Conservation (phyloP, 1,140 invertebrate genomes). For the Metopolophium dirhodum region DNA sequence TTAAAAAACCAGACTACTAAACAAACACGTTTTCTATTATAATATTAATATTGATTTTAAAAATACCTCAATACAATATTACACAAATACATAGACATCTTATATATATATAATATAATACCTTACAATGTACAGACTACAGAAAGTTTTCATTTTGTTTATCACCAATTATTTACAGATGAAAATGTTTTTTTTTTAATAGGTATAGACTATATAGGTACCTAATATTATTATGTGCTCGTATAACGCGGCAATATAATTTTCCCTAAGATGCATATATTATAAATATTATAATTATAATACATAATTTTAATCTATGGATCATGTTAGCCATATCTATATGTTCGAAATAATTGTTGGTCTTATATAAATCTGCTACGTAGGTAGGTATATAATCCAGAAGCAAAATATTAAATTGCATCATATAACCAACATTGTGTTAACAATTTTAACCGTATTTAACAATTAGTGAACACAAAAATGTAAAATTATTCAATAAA, state of each 20-base stretch:
- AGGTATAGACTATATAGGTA: too few species aligned
- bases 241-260: not conserved
- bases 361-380: not conserved
- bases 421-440: not conserved
- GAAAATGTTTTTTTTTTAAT: not conserved
- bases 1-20: constrained; percentile 3
- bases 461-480: not conserved
- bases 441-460: not conserved
- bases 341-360: not conserved
- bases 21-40: not conserved
- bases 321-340: not conserved
- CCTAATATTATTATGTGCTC: not conserved
- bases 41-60: not conserved
- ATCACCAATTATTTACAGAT: too few species aligned
- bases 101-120: not conserved
- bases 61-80: not conserved
- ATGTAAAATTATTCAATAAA: not conserved
- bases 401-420: not conserved
- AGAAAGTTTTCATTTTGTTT: not conserved
- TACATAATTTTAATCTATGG: not conserved
- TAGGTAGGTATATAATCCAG: not conserved
- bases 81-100: not conserved
- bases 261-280: not conserved
- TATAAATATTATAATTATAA: not conserved
- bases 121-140: not conserved